Evolutionary conservation across 2,888 invertebrate genomes (phyloP).

Genomic region (Drosophila anomelani): DNA sequence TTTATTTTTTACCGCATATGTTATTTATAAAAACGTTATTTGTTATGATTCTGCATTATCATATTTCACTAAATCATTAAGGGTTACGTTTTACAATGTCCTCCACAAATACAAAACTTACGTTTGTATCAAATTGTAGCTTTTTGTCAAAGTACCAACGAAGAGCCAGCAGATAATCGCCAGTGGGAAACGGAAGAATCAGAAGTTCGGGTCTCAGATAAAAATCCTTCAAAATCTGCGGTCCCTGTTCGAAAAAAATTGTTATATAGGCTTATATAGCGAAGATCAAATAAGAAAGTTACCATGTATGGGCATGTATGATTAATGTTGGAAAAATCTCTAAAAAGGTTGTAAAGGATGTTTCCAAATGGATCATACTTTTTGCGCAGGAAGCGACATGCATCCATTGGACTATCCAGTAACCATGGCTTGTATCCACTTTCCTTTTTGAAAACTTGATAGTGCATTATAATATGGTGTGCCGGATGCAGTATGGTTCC

Average conservation of each 20-base stretch:
- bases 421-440: slow-evolving; percentile 47
- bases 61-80: background rate
- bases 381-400: background rate
- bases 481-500: slow-evolving; percentile 7
- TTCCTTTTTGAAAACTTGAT: slow-evolving; percentile 24
- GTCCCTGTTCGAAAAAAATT: slow-evolving; percentile 16
- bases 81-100: background rate
- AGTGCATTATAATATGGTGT: background rate
- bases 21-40: background rate
- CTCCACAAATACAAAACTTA: background rate
- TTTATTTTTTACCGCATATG: background rate
- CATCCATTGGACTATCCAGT: slow-evolving; percentile 1
- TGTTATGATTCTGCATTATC: background rate
- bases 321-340: slow-evolving; percentile 20
- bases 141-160: slow-evolving; percentile 7
- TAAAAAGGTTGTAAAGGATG: slow-evolving; percentile 2
- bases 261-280: background rate
- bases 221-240: slow-evolving; percentile 19
- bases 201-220: slow-evolving; percentile 17
- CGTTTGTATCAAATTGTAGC: slow-evolving; percentile 18
- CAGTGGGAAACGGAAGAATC: slow-evolving; percentile 49
- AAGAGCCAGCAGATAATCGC: slow-evolving; percentile 12
- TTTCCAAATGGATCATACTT: background rate
- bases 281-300: background rate
- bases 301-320: slow-evolving; percentile 28